These are phyloP conservation scores for Protodeltote pygarga DNA, from an alignment of 2,888 invertebrate genomes.

Conservation along the genomic window DNA sequence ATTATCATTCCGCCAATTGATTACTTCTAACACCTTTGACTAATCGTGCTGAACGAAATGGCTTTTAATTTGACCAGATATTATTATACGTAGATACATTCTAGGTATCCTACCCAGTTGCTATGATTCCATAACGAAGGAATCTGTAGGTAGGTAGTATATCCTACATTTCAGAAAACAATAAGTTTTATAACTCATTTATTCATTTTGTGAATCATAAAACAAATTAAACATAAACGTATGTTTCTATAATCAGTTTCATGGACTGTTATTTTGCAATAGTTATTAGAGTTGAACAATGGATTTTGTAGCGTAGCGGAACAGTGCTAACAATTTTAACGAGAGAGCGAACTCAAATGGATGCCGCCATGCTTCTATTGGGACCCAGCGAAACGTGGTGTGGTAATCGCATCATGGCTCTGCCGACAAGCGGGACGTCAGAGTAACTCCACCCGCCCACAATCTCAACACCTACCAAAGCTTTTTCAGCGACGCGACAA, in stretches of 20 bases:
- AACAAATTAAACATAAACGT: conserved; percentile 18
- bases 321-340: conserved; percentile 84
- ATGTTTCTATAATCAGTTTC: conserved; percentile 62
- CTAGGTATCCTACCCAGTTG: too few species aligned
- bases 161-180: too few species aligned
- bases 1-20: too few species aligned
- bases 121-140: too few species aligned
- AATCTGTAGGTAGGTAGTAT: too few species aligned
- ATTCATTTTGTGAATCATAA: conserved; percentile 31
- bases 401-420: conserved; percentile 89
- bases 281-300: conserved; percentile 85
- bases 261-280: conserved; percentile 81
- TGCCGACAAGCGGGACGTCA: conserved; percentile 58
- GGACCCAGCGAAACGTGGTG: conserved; percentile 88
- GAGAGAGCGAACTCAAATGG: conserved; percentile 77
- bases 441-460: conserved; percentile 44
- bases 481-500: conserved; percentile 82
- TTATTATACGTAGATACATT: too few species aligned
- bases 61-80: too few species aligned
- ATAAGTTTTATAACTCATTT: too few species aligned
- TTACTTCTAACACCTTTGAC: too few species aligned
- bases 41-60: too few species aligned
- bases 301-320: conserved; percentile 79
- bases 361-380: conserved; percentile 80
- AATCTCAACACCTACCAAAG: conserved; percentile 59